Evolutionary conservation across 2,113 vertebrate species (phyloP), one percentile per base, ranked within the genome.

Genomic region (Psittacus erithacus): DNA sequence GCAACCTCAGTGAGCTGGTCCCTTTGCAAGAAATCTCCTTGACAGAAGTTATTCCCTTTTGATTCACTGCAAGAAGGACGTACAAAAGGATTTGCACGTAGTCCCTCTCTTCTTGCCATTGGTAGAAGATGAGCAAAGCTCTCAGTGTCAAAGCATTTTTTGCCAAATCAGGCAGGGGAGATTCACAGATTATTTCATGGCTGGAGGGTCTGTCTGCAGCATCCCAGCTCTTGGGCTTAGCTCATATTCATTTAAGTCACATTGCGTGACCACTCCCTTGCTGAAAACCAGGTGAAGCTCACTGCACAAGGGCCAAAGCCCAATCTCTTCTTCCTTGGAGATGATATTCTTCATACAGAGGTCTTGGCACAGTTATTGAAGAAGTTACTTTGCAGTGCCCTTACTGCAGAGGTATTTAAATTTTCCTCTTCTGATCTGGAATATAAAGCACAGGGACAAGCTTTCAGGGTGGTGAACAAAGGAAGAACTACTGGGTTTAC

Each of bases 81-180:
- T 11, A 12, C 8, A 39, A 11, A 14, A 31, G 29, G 77, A 86
- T 49, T 20, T 67, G 49, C 22, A 1, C 0, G 0, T 9, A 28
- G 1, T 44, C 31, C 24, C 8, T 23, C 16, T 7, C 4, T 63
- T 78, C 78, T 19, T 29, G 27, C 13, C 10, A 0, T 9, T 1
- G 1, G 14, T 9, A 44, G 68, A 59, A 67, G 57, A 43, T 2
- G 52, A 76, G 62, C 39, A 46, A 55, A 76, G 6, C 18, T 22
- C 63, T 71, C 31, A 29, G 6, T 0, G 2, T 18, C 46, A 9
- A 46, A 44, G 13, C 1, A 8, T 39, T 86, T 80, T 35, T 44
- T 15, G n/a, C 3, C 13, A 28, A 67, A 63, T 25, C 19, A 74
- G 19, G 9, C 35, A 19, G 24, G 29, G 9, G 20, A 92, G 13